phyloP scores from a whole-genome alignment of 2,888 invertebrate genomes.

The Mythimna pallens region DNA sequence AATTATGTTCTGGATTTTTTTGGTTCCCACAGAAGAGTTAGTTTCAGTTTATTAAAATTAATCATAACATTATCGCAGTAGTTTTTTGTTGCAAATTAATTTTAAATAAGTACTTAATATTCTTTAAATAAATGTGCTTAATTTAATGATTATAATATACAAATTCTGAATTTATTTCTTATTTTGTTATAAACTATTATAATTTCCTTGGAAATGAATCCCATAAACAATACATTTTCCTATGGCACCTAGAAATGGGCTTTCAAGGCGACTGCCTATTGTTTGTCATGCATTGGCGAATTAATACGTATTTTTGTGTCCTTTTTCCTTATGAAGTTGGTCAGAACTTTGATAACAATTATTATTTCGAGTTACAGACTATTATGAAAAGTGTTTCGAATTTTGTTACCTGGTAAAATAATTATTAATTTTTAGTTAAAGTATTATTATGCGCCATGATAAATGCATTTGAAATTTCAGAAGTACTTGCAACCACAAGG shows the following conservation, averaged over 20 bases:
- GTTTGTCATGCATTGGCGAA: constrained; percentile 6
- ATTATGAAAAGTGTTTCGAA: background rate
- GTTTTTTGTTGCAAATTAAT: background rate
- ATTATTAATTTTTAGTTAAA: background rate
- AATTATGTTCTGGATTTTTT: background rate
- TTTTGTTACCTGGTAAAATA: background rate
- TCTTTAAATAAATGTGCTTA: background rate
- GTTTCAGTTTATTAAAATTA: no score
- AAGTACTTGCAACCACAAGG: background rate
- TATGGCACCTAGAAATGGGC: constrained; percentile 14
- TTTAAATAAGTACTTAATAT: background rate
- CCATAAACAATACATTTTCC: background rate
- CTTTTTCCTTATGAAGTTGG: constrained; percentile 29
- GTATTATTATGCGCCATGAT: background rate
- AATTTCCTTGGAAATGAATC: background rate
- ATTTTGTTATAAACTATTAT: no score
- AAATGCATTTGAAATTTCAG: background rate
- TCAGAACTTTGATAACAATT: background rate
- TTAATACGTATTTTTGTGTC: constrained; percentile 5
- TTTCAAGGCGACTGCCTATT: constrained; percentile 17
- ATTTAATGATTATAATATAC: background rate
- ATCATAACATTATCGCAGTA: background rate
- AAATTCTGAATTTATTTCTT: background rate
- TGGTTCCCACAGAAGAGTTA: background rate
- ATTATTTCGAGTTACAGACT: background rate